Percentiles rank a stretch among this genome's conserved stretches.
phyloP scores from a whole-genome alignment of 1,140 invertebrate genomes.

The Ganaspis sp. region DNA sequence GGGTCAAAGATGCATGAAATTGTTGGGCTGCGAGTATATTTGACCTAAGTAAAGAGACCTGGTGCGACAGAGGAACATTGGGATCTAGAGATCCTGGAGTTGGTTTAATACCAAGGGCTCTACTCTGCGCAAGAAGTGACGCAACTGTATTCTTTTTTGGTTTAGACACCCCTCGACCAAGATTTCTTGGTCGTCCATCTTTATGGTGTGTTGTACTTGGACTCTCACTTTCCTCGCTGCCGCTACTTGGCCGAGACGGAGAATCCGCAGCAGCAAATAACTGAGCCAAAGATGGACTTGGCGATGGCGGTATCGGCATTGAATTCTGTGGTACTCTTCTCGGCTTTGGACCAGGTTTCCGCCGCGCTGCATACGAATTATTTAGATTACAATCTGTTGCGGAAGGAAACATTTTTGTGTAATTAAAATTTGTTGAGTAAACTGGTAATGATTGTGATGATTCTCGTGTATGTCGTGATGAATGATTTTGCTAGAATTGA shows the following conservation, averaged over 20 bases:
- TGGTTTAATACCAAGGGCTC: constrained; percentile 84
- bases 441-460: constrained; percentile 23
- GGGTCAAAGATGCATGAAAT: constrained; percentile 72
- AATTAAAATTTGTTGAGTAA: constrained; percentile 11
- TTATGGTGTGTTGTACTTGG: constrained; percentile 76
- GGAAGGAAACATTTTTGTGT: constrained; percentile 38
- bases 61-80: constrained; percentile 77
- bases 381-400: constrained; percentile 27
- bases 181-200: constrained; percentile 86
- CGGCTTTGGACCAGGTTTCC: constrained; percentile 85
- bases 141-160: constrained; percentile 95
- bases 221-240: constrained; percentile 82
- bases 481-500: not conserved
- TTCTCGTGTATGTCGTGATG: not conserved
- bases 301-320: constrained; percentile 73
- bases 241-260: constrained; percentile 79
- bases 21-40: constrained; percentile 79
- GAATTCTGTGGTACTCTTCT: constrained; percentile 81
- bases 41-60: constrained; percentile 79
- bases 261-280: constrained; percentile 78
- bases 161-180: constrained; percentile 89
- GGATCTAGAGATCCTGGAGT: constrained; percentile 77
- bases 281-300: constrained; percentile 77
- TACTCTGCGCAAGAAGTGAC: constrained; percentile 88
- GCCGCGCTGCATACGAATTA: constrained; percentile 76